Conservation (phyloP, 1,140 invertebrate species). For the Leguminivora glycinivorella region DNA sequence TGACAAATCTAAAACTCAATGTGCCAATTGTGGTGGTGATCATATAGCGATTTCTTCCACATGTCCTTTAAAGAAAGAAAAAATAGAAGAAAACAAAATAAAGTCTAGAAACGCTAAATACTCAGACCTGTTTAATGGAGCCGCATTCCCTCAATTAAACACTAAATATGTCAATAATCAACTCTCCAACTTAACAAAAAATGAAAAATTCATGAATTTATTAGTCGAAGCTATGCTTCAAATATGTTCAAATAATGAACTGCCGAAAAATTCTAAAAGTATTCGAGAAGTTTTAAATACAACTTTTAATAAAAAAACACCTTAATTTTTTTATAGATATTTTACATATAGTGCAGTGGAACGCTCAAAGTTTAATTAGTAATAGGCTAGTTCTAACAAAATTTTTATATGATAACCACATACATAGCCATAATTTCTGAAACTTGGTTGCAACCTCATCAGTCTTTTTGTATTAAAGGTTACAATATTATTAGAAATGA, state of each 20-base stretch:
- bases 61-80: slow-evolving; percentile 36
- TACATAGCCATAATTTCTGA: slow-evolving; percentile 37
- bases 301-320: neutral
- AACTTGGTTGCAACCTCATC: slow-evolving; percentile 34
- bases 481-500: slow-evolving; percentile 35
- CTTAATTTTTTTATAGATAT: neutral
- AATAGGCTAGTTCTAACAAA: slow-evolving; percentile 32
- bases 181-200: neutral
- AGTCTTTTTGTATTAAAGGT: slow-evolving; percentile 32
- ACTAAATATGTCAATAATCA: neutral
- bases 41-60: slow-evolving; percentile 35
- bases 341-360: slow-evolving; percentile 38
- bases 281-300: neutral
- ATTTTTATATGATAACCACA: slow-evolving; percentile 33
- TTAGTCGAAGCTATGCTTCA: neutral
- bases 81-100: slow-evolving; percentile 35
- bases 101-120: slow-evolving; percentile 29
- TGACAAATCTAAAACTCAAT: slow-evolving; percentile 24
- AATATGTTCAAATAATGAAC: neutral
- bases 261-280: neutral
- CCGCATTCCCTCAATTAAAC: slow-evolving; percentile 18
- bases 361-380: slow-evolving; percentile 35
- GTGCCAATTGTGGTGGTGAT: slow-evolving; percentile 35
- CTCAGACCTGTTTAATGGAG: slow-evolving; percentile 33
- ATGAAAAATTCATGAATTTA: neutral